These are phyloP conservation scores for Axis porcinus DNA, from an alignment of 2,113 vertebrate species.

Conservation along the genomic window DNA sequence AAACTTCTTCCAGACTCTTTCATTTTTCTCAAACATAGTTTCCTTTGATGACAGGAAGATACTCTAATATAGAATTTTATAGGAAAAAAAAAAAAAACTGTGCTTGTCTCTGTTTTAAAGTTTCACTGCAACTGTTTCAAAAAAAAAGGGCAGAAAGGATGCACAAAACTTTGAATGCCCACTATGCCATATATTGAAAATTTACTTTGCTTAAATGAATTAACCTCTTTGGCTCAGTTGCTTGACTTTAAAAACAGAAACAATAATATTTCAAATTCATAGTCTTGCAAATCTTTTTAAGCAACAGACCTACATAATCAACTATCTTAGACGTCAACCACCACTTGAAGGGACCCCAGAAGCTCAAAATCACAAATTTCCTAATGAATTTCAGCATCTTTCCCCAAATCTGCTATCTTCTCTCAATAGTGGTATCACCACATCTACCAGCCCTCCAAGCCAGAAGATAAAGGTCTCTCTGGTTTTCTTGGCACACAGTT, in stretches of 20 bases:
- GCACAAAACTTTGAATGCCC: background rate
- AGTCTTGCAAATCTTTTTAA: background rate
- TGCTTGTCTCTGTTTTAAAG: constrained; percentile 28
- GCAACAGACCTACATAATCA: background rate
- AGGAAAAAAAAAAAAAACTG: background rate
- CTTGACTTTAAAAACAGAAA: background rate
- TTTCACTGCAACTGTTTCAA: constrained; percentile 19
- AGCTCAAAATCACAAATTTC: background rate
- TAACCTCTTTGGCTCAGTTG: background rate
- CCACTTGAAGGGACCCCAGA: background rate
- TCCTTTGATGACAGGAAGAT: constrained; percentile 28
- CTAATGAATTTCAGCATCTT: background rate
- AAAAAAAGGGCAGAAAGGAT: background rate
- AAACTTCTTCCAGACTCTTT: background rate
- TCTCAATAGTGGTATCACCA: background rate
- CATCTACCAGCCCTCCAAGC: background rate
- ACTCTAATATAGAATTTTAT: background rate
- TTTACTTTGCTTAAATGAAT: constrained; percentile 14
- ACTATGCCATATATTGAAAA: background rate
- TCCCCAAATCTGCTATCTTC: background rate
- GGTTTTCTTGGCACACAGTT: background rate
- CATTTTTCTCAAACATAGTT: background rate
- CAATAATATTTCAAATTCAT: background rate
- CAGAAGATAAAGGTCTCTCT: background rate
- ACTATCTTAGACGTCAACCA: background rate